Percentiles rank a stretch among this genome's conserved stretches.
Evolutionary conservation across 1,140 invertebrate genomes (phyloP).

Genomic region (Reticulitermes speratus): DNA sequence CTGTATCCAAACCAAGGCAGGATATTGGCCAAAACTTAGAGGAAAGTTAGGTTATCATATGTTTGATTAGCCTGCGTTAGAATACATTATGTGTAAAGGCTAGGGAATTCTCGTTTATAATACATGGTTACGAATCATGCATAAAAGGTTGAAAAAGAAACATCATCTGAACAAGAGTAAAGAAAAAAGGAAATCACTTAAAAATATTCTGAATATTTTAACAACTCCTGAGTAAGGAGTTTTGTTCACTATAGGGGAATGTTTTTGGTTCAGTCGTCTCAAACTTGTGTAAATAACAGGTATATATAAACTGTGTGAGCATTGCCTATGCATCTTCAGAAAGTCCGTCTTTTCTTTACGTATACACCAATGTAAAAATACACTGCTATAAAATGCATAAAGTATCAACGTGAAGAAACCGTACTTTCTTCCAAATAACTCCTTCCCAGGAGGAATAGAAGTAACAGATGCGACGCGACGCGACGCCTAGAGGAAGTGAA

Average conservation of each 20-base stretch:
- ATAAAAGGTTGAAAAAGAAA: too few relatives aligned
- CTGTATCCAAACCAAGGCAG: too few relatives aligned
- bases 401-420: slow-evolving; percentile 5
- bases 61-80: too few relatives aligned
- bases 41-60: too few relatives aligned
- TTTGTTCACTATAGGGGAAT: neutral
- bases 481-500: neutral
- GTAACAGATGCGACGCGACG: neutral
- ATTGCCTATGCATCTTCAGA: neutral
- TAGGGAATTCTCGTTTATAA: too few relatives aligned
- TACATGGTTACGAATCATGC: too few relatives aligned
- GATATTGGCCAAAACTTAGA: too few relatives aligned
- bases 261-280: neutral
- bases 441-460: neutral
- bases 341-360: neutral
- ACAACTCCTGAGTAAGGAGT: neutral
- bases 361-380: neutral
- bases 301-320: neutral
- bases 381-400: slow-evolving; percentile 16
- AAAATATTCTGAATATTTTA: slow-evolving; percentile 18
- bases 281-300: neutral
- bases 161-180: too few relatives aligned
- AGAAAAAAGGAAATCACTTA: neutral
- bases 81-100: too few relatives aligned
- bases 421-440: neutral